phyloP scores from a whole-genome alignment of 2,888 invertebrate genomes.

The Hyppa rectilinea region DNA sequence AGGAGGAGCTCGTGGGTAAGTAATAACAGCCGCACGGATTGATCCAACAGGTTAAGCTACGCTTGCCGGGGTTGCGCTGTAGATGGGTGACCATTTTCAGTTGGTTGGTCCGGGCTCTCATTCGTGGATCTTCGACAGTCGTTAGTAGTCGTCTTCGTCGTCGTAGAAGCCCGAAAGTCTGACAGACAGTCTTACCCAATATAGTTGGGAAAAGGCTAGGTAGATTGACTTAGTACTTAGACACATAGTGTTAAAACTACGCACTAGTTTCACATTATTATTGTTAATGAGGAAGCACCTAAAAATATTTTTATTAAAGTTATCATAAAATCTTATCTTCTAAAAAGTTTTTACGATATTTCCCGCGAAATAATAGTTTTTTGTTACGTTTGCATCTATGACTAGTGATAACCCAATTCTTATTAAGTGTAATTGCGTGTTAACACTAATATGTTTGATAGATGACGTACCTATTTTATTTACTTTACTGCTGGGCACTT shows the following conservation, averaged over 20 bases:
- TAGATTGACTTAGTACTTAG: too few relatives aligned
- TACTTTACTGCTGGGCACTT: background rate
- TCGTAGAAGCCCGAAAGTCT: too few relatives aligned
- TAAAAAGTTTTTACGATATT: slow-evolving; percentile 10
- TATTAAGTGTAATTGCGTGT: slow-evolving; percentile 9
- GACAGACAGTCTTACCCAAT: too few relatives aligned
- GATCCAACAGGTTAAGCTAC: too few relatives aligned
- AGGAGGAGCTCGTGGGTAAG: too few relatives aligned
- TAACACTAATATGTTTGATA: slow-evolving; percentile 17
- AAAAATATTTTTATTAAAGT: slow-evolving; percentile 2
- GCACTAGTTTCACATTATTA: slow-evolving; percentile 19
- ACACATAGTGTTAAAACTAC: background rate
- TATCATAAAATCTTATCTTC: slow-evolving; percentile 37
- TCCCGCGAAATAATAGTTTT: slow-evolving; percentile 18
- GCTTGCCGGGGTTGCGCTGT: too few relatives aligned
- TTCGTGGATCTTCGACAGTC: too few relatives aligned
- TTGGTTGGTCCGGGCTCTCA: too few relatives aligned
- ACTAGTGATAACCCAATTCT: slow-evolving; percentile 12
- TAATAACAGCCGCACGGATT: too few relatives aligned
- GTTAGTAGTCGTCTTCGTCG: too few relatives aligned
- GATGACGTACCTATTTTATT: background rate
- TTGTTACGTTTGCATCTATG: slow-evolving; percentile 3
- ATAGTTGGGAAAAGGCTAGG: too few relatives aligned
- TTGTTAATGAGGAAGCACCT: slow-evolving; percentile 19
- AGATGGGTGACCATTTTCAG: too few relatives aligned